Evolutionary conservation across 2,797 vertebrate genomes (phyloP).

Genomic region (Gila robusta): DNA sequence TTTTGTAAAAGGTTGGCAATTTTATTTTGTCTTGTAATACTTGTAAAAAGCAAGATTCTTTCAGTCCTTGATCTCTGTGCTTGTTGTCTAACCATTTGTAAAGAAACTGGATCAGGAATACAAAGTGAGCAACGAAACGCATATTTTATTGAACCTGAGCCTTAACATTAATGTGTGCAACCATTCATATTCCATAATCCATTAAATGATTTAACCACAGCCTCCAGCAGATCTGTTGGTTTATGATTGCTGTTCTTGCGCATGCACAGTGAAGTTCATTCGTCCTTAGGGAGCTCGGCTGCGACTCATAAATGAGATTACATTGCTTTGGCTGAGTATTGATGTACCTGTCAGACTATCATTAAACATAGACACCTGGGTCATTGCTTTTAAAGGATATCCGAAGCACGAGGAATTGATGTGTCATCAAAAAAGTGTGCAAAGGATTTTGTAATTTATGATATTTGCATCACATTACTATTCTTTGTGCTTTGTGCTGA

Average conservation of each 20-base stretch:
- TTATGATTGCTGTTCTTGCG: background rate
- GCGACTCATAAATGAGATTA: slow-evolving; percentile 26
- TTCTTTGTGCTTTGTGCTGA: background rate
- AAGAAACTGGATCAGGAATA: slow-evolving; percentile 2
- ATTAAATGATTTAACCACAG: background rate
- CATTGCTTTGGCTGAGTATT: slow-evolving; percentile 19
- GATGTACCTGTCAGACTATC: slow-evolving; percentile 25
- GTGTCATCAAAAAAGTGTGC: background rate
- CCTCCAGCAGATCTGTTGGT: background rate
- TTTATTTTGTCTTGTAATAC: background rate
- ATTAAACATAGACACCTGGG: slow-evolving; percentile 20
- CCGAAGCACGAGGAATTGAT: background rate
- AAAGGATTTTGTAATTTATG: slow-evolving; percentile 8
- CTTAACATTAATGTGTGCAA: background rate
- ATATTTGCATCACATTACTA: slow-evolving; percentile 19
- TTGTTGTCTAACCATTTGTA: background rate
- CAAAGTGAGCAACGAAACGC: background rate
- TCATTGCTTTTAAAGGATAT: slow-evolving; percentile 27
- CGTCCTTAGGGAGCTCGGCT: slow-evolving; percentile 11
- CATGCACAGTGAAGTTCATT: slow-evolving; percentile 3
- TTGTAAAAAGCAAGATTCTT: background rate
- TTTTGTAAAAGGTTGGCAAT: background rate
- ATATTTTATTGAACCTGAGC: background rate
- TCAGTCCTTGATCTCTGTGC: background rate
- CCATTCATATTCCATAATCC: slow-evolving; percentile 1